Conservation (phyloP, 2,888 invertebrate species). For the Hypomecis punctinalis region DNA sequence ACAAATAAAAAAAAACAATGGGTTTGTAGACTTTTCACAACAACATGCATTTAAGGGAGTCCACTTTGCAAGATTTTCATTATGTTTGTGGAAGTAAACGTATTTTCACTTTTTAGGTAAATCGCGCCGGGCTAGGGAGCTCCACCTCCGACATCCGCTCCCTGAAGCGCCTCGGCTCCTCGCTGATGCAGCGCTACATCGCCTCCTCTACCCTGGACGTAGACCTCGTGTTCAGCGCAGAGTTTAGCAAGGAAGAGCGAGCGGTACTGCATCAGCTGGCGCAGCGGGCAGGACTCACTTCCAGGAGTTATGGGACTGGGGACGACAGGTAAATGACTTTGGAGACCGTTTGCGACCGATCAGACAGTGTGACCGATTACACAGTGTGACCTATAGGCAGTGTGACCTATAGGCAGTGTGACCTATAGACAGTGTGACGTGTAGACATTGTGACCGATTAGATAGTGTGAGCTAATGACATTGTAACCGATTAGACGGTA, state of each 20-base stretch:
- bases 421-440: too few relatives aligned
- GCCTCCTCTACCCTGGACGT: conserved; percentile 75
- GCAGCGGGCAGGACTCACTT: conserved; percentile 71
- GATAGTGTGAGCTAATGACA: too few relatives aligned
- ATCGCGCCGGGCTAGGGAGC: conserved; percentile 73
- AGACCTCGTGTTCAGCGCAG: conserved; percentile 83
- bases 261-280: conserved; percentile 85
- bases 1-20: too few relatives aligned
- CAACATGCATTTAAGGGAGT: too few relatives aligned
- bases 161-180: conserved; percentile 56
- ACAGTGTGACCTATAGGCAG: too few relatives aligned
- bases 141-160: conserved; percentile 48
- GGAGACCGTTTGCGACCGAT: too few relatives aligned
- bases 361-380: too few relatives aligned
- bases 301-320: conserved; percentile 76
- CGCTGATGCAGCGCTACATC: conserved; percentile 65
- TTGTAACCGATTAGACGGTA: too few relatives aligned
- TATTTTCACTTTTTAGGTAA: conserved; percentile 56
- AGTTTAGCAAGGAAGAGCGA: conserved; percentile 88
- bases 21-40: too few relatives aligned
- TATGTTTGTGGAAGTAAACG: neutral
- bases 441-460: too few relatives aligned
- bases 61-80: too few relatives aligned
- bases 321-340: conserved; percentile 25
- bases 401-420: too few relatives aligned